Base-by-base conservation (phyloP, 2,113 vertebrate genomes). In the Centropristis striata region DNA sequence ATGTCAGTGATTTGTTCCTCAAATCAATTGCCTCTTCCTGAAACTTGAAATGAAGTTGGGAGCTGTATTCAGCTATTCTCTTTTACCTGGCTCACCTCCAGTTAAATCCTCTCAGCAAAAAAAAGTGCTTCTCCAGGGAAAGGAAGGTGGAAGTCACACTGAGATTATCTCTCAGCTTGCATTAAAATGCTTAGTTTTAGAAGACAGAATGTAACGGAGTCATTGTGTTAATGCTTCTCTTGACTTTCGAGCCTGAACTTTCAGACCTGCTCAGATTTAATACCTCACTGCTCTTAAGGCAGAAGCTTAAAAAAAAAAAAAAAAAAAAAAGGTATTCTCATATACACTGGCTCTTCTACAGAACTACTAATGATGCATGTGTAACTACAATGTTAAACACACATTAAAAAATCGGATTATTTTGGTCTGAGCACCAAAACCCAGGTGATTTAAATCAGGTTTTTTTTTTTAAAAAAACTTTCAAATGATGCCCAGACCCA, bases 171-270 rank as follows among this genome's bases (percentile, higher is more conserved):
- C 41, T 3, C 13, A 63, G 50, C 42, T 59, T 42, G 25, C 58
- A 71, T 57, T 61, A 61, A 85, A 90, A 81, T 80, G 73, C 81
- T 78, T 71, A 39, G 71, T 87, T 90, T 84, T 61, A 50, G 57
- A 63, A 79, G 78, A 59, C 51, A 85, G 61, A 92, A 82, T 85
- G 68, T 85, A 81, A 78, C 58, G 6, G 64, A 86, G 71, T 58
- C 75, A 25, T 37, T 70, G 72, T 87, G 86, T 78, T 86, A 85
- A 87, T 86, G 60, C 25, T 71, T 73, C 16, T 77, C 37, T 44
- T 75, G 79, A 60, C 77, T 14, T 67, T 71, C 2, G 46, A 68
- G 36, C 25, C 42, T 65, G 49, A 68, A 47, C 58, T 71, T 23
- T 64, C 27, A 75, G 21, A 77, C 71, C 69, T 83, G 64, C 60